These are phyloP conservation scores for Micromys minutus DNA, from an alignment of 2,113 vertebrate genomes.

Conservation along the genomic window DNA sequence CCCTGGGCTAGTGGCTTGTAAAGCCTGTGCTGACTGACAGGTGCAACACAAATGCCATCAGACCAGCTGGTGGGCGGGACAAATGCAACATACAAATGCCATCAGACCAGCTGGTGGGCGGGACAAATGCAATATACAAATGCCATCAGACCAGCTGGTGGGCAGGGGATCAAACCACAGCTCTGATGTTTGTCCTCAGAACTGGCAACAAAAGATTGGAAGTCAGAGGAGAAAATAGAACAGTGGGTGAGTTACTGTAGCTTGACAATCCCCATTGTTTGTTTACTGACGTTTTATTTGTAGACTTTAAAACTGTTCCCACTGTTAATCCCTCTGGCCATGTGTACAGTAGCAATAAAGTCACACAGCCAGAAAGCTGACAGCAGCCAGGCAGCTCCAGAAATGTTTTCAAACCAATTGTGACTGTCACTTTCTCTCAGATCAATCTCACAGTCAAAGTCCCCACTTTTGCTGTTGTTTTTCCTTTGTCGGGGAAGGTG, in stretches of 20 bases:
- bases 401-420: not conserved
- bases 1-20: not conserved
- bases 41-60: rapidly evolving
- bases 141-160: rapidly evolving
- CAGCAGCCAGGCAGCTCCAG: not conserved
- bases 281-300: slow-evolving; percentile 56
- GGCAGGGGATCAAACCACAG: rapidly evolving
- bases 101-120: rapidly evolving
- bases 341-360: not conserved
- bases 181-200: not conserved
- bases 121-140: no score
- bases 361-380: not conserved
- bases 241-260: not conserved
- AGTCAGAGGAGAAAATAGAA: not conserved
- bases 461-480: not conserved
- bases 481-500: not conserved
- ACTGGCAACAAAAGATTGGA: not conserved
- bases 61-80: rapidly evolving
- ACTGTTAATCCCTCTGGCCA: not conserved
- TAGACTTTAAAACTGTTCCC: slow-evolving; percentile 36
- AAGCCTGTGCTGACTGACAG: not conserved
- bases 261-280: not conserved
- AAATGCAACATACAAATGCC: no score
- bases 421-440: not conserved
- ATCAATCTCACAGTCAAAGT: not conserved